These are phyloP conservation scores for Plagodis dolabraria DNA, from an alignment of 2,888 invertebrate genomes.

Conservation along the genomic window DNA sequence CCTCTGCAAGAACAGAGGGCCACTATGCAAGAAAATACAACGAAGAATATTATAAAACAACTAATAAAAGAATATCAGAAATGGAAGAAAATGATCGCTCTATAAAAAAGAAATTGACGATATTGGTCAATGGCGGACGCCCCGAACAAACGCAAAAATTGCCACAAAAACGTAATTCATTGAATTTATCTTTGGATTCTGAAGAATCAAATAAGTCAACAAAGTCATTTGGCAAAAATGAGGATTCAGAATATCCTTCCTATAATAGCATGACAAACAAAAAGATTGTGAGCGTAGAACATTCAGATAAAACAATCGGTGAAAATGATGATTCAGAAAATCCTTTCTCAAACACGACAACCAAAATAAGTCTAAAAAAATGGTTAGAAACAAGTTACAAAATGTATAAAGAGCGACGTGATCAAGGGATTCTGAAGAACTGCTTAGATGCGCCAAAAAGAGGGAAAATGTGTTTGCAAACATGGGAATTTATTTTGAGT, in stretches of 20 bases:
- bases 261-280: constrained; percentile 39
- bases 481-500: constrained; percentile 69
- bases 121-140: constrained; percentile 12
- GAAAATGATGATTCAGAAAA: constrained; percentile 16
- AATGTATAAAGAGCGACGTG: constrained; percentile 57
- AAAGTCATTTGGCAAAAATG: constrained; percentile 4
- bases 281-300: constrained; percentile 9
- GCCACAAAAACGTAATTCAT: not conserved
- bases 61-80: constrained; percentile 60
- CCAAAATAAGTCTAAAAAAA: constrained; percentile 54
- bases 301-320: constrained; percentile 1
- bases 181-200: constrained; percentile 1
- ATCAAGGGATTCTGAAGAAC: constrained; percentile 50
- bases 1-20: constrained; percentile 56
- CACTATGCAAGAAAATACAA: constrained; percentile 61
- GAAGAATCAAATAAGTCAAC: constrained; percentile 2
- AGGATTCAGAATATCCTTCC: constrained; percentile 16
- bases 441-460: constrained; percentile 58
- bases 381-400: constrained; percentile 73
- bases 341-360: constrained; percentile 23
- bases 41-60: constrained; percentile 56
- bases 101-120: constrained; percentile 55
- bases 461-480: constrained; percentile 62
- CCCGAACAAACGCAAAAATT: not conserved
- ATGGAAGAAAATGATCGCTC: constrained; percentile 67